Conservation (phyloP, 2,113 vertebrate species). For the Sturnus vulgaris region DNA sequence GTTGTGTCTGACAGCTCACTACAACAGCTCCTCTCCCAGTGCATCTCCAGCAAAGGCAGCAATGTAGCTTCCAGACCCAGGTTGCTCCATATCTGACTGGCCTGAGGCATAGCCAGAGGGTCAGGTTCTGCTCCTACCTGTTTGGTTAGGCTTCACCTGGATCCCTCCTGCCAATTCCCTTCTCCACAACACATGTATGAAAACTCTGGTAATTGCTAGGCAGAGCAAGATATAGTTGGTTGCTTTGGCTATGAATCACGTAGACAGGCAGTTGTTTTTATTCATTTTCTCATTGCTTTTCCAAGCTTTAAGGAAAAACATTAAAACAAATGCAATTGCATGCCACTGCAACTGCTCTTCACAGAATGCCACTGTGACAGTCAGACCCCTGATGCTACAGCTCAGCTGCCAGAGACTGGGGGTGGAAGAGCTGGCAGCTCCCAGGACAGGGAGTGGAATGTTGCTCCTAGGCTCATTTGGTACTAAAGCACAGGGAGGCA, state of each 20-base stretch:
- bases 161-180: not conserved
- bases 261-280: not conserved
- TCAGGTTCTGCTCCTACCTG: not conserved
- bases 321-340: not conserved
- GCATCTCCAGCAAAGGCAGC: not conserved
- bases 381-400: accelerated
- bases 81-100: not conserved
- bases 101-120: not conserved
- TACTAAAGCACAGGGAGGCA: not conserved
- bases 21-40: not conserved
- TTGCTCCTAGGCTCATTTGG: not conserved
- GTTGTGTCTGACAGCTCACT: not conserved
- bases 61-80: not conserved
- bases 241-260: not conserved
- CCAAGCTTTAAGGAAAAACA: conserved; percentile 8
- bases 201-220: not conserved
- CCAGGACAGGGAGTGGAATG: not conserved
- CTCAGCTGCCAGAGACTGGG: not conserved
- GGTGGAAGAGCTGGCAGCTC: not conserved
- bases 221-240: not conserved
- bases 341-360: accelerated
- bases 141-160: not conserved
- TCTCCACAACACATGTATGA: not conserved
- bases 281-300: not conserved
- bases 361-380: not conserved